Evolutionary conservation across 1,140 invertebrate genomes (phyloP).

Genomic region (Heliconius melpomene): DNA sequence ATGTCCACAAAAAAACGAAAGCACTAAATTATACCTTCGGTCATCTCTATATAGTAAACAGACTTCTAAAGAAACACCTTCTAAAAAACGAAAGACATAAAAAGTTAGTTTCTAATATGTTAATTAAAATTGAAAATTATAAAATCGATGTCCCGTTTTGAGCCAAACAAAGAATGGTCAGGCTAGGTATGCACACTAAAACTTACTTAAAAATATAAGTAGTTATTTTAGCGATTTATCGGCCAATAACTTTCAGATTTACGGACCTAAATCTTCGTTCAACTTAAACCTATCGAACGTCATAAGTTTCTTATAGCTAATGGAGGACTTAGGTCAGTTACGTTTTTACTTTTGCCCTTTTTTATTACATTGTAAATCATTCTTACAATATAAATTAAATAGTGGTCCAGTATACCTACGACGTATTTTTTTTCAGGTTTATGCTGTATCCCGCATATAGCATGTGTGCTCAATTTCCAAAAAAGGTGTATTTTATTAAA

Average conservation of each 20-base stretch:
- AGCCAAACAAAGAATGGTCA: no score
- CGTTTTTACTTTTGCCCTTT: not conserved
- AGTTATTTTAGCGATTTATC: conserved; percentile 17
- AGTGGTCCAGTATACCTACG: not conserved
- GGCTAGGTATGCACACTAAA: not conserved
- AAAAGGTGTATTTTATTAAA: no score
- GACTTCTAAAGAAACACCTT: no score
- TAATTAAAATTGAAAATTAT: no score
- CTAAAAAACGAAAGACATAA: no score
- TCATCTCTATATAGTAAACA: no score
- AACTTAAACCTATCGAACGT: conserved; percentile 5
- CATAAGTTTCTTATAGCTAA: conserved; percentile 16
- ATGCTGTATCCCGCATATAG: no score
- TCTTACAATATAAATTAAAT: not conserved
- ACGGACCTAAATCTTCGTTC: not conserved
- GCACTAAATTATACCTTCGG: no score
- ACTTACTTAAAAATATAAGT: conserved; percentile 18
- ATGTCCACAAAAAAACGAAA: no score
- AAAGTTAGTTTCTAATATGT: no score
- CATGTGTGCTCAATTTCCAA: no score
- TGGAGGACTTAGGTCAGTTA: conserved; percentile 8
- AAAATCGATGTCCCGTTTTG: no score
- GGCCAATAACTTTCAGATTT: conserved; percentile 16
- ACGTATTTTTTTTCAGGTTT: not conserved
- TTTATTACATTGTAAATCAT: conserved; percentile 8